Base-by-base conservation (phyloP, 2,888 invertebrate genomes). In the Eustalomyia histrio region DNA sequence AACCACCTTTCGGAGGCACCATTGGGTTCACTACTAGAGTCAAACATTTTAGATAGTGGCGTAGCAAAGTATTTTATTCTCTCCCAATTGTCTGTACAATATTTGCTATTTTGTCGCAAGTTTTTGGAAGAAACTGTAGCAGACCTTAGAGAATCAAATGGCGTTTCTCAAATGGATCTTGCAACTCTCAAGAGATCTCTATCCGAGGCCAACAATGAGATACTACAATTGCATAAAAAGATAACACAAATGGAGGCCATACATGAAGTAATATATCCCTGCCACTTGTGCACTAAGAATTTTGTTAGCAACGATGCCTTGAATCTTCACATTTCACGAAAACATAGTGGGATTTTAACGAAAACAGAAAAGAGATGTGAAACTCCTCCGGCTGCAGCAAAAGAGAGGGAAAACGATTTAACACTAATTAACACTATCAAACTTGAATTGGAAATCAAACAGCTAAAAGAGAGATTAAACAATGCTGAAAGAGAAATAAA, bases 371-470 rank as follows among this genome's bases (percentile, higher is more conserved):
- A 57, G 9, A 78, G 69, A 60, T 35, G 50, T 2, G 83, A 83
- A 7, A 60, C 76, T 6, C 33, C 79, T 7, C 76, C 58, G 67
- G 71, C 69, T 1, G 47, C 65, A 10, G 71, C 33, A 33, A 61
- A 80, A 17, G 57, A 86, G 63, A 58, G 63, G 21, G 86, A 86
- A 10, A 88, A 91, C 43, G 91, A 91, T 65, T 82, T 86, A 55
- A 91, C 91, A 57, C 87, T 91, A 83, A 91, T 91, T 10, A 94
- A 94, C 86, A 93, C 93, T 1, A 92, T 93, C 53, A 94, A 93
- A 87, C 88, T 95, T 75, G 92, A 93, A 72, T 89, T 92, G 57
- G 94, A 94, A 87, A 93, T 94, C 50, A 94, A 94, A 85, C 92
- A 92, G 47, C 86, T 94, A 9, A 94, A 94, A 85, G 93, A 94